Evolutionary conservation across 2,888 invertebrate genomes (phyloP).

Genomic region (Euphydryas editha): DNA sequence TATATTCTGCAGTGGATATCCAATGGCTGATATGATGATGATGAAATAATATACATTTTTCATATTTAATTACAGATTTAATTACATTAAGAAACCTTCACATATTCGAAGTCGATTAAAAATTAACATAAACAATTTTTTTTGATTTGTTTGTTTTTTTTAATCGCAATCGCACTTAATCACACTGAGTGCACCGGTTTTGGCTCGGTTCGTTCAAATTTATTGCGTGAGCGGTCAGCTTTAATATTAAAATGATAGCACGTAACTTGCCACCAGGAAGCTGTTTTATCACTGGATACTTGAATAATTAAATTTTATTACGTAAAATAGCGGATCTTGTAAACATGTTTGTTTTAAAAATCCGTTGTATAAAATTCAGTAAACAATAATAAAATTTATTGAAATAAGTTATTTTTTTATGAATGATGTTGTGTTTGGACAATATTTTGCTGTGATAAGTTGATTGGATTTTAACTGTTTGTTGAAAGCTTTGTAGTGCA

Average conservation of each 20-base stretch:
- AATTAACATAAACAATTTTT: too few relatives aligned
- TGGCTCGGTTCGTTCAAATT: constrained; percentile 5
- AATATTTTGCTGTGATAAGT: too few relatives aligned
- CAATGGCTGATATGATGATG: too few relatives aligned
- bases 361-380: background rate
- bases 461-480: too few relatives aligned
- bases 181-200: background rate
- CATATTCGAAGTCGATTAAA: too few relatives aligned
- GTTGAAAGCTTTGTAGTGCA: too few relatives aligned
- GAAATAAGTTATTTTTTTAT: background rate
- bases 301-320: constrained; percentile 7
- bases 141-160: too few relatives aligned
- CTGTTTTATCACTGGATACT: constrained; percentile 14
- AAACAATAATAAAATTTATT: background rate
- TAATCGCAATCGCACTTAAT: background rate
- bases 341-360: constrained; percentile 2
- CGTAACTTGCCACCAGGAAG: background rate
- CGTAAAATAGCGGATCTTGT: background rate
- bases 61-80: too few relatives aligned
- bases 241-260: constrained; percentile 12
- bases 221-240: background rate
- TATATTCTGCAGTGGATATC: too few relatives aligned
- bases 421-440: too few relatives aligned
- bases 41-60: too few relatives aligned
- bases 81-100: too few relatives aligned